phyloP scores from a whole-genome alignment of 2,113 vertebrate genomes.

The Scolopax mira region DNA sequence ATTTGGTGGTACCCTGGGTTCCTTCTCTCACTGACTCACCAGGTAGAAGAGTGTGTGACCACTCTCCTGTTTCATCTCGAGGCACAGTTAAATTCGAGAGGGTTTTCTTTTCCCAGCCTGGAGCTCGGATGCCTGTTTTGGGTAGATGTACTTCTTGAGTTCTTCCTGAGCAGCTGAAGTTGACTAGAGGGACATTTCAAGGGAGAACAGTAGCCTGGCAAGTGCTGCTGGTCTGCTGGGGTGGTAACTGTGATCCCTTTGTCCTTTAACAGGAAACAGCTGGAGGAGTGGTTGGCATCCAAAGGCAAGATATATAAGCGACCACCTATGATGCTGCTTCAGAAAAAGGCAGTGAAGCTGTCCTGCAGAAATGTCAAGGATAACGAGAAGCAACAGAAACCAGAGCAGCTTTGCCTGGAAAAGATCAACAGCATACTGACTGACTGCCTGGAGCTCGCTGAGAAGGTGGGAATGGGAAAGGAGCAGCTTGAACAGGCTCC shows the following conservation, averaged over 20 bases:
- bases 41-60: accelerated
- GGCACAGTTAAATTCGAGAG: accelerated
- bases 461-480: constrained; percentile 73
- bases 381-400: constrained; percentile 76
- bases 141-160: neutral
- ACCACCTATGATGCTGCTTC: constrained; percentile 80
- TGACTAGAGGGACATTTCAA: neutral
- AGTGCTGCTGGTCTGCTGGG: neutral
- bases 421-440: constrained; percentile 76
- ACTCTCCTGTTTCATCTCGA: neutral
- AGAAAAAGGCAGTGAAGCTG: constrained; percentile 46
- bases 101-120: neutral
- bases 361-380: constrained; percentile 72
- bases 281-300: constrained; percentile 86
- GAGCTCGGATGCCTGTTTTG: neutral
- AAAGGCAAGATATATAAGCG: constrained; percentile 90
- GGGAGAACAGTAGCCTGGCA: neutral
- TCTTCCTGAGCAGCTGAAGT: neutral
- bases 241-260: neutral
- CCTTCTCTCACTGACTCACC: accelerated
- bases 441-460: constrained; percentile 80
- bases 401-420: constrained; percentile 58
- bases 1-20: neutral
- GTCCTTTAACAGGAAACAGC: constrained; percentile 76
- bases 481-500: neutral